These are phyloP conservation scores for zebrafish (Danio rerio) DNA, from an alignment of 2,113 vertebrate genomes.

Conservation along the genomic window DNA sequence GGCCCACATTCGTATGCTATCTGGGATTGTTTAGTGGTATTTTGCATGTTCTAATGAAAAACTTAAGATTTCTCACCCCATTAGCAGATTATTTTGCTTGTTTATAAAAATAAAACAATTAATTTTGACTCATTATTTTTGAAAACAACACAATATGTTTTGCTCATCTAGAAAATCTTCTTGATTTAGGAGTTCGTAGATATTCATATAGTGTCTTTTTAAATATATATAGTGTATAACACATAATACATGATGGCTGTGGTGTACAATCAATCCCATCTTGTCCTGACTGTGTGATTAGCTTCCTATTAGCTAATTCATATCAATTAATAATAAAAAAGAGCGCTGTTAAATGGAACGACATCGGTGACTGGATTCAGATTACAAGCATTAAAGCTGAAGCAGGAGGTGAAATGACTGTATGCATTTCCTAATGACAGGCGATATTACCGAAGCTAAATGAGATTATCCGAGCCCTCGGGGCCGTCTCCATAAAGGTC, in stretches of 20 bases:
- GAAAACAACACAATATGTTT: too few relatives aligned
- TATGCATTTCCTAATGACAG: conserved; percentile 69
- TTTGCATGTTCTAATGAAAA: too few relatives aligned
- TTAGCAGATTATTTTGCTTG: too few relatives aligned
- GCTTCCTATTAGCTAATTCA: background rate
- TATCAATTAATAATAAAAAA: conserved; percentile 1
- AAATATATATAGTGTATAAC: too few relatives aligned
- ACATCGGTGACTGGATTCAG: conserved; percentile 68
- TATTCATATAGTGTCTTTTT: too few relatives aligned
- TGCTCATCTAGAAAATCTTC: too few relatives aligned
- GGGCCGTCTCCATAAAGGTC: conserved; percentile 67
- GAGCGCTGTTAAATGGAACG: background rate
- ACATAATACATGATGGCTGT: background rate
- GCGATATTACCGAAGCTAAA: conserved; percentile 73
- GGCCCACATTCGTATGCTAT: too few relatives aligned
- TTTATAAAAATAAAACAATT: too few relatives aligned
- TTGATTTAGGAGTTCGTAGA: too few relatives aligned
- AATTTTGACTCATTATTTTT: too few relatives aligned
- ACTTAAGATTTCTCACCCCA: too few relatives aligned
- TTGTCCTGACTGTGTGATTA: background rate
- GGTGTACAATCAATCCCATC: background rate
- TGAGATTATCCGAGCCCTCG: conserved; percentile 66
- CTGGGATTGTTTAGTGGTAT: too few relatives aligned
- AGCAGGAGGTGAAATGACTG: conserved; percentile 57
- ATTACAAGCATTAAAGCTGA: conserved; percentile 66